Conservation (phyloP, 2,797 vertebrate genomes). For the Jordanella pulchra region DNA sequence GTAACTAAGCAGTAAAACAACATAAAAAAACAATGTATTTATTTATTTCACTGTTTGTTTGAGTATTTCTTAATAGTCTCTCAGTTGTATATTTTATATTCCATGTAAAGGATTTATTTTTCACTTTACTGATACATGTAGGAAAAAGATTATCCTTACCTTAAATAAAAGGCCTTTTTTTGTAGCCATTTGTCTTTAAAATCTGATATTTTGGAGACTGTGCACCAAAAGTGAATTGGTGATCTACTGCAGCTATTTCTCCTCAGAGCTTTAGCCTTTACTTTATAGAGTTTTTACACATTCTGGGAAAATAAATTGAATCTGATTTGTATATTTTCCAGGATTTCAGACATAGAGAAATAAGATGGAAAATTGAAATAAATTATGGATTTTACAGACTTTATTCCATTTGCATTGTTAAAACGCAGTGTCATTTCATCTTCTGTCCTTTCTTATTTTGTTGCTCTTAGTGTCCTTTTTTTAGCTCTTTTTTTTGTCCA, state of each 20-base stretch:
- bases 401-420: background rate
- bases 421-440: background rate
- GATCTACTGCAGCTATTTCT: slow-evolving; percentile 1
- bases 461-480: background rate
- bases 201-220: background rate
- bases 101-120: slow-evolving; percentile 32
- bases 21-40: slow-evolving; percentile 21
- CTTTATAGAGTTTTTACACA: background rate
- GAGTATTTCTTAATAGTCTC: slow-evolving; percentile 52
- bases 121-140: slow-evolving; percentile 1
- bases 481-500: too few species aligned
- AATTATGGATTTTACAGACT: background rate
- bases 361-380: background rate
- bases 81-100: slow-evolving; percentile 50
- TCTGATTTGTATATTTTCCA: background rate
- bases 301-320: background rate
- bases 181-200: background rate
- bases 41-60: slow-evolving; percentile 31
- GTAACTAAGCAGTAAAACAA: slow-evolving; percentile 19
- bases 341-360: background rate
- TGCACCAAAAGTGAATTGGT: background rate
- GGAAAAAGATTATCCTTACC: background rate
- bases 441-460: background rate
- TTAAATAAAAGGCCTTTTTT: background rate
- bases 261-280: background rate